phyloP scores from a whole-genome alignment of 2,888 invertebrate genomes.

The Trichopria drosophilae region DNA sequence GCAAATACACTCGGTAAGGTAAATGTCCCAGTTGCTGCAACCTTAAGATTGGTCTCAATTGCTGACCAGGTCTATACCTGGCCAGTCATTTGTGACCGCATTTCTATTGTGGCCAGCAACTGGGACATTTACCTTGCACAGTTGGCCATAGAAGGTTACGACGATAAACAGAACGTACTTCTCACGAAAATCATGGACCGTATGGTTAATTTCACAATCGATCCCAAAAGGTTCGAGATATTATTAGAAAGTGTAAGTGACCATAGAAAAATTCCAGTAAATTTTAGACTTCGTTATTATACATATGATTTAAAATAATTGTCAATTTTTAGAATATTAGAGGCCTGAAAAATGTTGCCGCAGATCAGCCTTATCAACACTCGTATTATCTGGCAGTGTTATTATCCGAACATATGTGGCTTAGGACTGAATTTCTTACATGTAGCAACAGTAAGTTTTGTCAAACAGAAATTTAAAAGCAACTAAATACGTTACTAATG shows the following conservation, averaged over 20 bases:
- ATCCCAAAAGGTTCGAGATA: conserved; percentile 80
- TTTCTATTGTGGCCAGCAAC: too few species aligned
- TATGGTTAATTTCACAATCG: conserved; percentile 78
- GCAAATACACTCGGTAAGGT: too few species aligned
- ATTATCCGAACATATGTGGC: conserved; percentile 85
- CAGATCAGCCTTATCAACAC: conserved; percentile 89
- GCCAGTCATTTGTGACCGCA: too few species aligned
- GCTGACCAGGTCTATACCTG: too few species aligned
- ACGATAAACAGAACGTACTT: conserved; percentile 82
- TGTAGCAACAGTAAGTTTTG: conserved; percentile 72
- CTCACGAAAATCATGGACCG: conserved; percentile 84
- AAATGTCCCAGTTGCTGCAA: too few species aligned
- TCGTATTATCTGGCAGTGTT: conserved; percentile 86
- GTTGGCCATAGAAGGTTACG: conserved; percentile 86
- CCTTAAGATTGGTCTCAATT: too few species aligned
- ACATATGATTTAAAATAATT: conserved; percentile 1
- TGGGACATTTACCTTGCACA: too few species aligned
- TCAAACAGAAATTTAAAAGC: neutral
- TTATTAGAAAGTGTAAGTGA: conserved; percentile 76
- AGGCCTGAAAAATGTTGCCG: conserved; percentile 82
- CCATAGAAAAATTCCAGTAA: neutral
- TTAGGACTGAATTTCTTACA: conserved; percentile 82
- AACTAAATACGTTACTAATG: neutral
- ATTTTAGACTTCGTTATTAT: conserved; percentile 3
- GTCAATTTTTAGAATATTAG: conserved; percentile 70